These are phyloP conservation scores for Baryphthengus martii DNA, from an alignment of 2,113 vertebrate species.

Conservation along the genomic window DNA sequence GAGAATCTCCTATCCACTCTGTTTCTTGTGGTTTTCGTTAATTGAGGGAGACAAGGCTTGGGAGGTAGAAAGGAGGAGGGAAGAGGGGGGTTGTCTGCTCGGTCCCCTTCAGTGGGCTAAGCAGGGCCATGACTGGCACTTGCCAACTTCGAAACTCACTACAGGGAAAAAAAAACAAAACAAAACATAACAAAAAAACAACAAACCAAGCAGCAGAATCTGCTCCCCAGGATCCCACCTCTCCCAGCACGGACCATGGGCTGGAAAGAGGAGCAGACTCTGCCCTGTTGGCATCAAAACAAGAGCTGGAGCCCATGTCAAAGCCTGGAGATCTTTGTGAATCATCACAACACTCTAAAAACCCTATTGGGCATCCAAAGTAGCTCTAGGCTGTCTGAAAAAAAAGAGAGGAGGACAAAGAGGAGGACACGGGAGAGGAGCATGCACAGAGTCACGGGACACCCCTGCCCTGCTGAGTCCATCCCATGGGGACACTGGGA, in stretches of 20 bases:
- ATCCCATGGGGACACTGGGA: rapidly evolving
- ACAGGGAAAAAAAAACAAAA: no score
- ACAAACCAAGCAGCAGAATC: not conserved
- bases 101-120: rapidly evolving
- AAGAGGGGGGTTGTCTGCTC: not conserved
- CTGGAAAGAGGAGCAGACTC: not conserved
- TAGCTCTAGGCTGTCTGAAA: not conserved
- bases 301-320: not conserved
- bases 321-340: not conserved
- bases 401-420: not conserved
- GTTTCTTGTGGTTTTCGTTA: not conserved
- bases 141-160: not conserved
- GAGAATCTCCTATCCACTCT: not conserved
- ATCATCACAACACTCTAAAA: rapidly evolving
- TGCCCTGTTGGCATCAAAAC: not conserved
- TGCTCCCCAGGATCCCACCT: not conserved
- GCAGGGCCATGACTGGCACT: not conserved
- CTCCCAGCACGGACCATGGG: not conserved
- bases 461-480: not conserved
- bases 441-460: not conserved
- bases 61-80: not conserved
- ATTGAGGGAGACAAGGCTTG: no score
- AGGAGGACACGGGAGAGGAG: not conserved
- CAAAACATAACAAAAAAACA: no score
- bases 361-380: not conserved